Percentiles rank a stretch among this genome's conserved stretches.
These are phyloP conservation scores for Meganola albula DNA, from an alignment of 2,888 invertebrate genomes.

Conservation along the genomic window DNA sequence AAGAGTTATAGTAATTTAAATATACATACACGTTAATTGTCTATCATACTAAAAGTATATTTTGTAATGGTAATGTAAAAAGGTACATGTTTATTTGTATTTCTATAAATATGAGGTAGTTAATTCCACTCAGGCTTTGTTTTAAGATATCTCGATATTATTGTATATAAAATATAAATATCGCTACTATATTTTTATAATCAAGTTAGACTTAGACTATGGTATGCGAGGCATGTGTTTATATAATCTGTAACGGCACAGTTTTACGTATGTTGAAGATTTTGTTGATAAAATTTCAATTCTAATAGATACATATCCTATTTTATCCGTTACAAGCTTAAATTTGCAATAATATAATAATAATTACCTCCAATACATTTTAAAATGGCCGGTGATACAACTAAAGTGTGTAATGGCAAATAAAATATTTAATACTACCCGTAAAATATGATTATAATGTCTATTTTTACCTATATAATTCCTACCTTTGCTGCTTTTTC, in stretches of 20 bases:
- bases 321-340: background rate
- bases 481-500: slow-evolving; percentile 21
- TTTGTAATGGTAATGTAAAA: background rate
- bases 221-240: slow-evolving; percentile 17
- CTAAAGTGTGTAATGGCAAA: too few relatives aligned
- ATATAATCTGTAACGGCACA: slow-evolving; percentile 22
- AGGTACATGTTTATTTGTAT: background rate
- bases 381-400: too few relatives aligned
- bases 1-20: too few relatives aligned
- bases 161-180: background rate
- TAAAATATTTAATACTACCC: too few relatives aligned
- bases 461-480: too few relatives aligned
- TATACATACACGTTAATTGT: too few relatives aligned
- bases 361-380: too few relatives aligned
- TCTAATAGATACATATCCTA: background rate
- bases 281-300: background rate
- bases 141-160: too few relatives aligned
- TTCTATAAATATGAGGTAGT: background rate
- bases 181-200: background rate
- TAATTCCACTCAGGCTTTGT: background rate
- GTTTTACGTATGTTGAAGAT: slow-evolving; percentile 19
- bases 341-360: too few relatives aligned
- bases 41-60: too few relatives aligned
- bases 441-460: too few relatives aligned
- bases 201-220: background rate